Base-by-base conservation (phyloP, 23 tunicate species). In the Clavelina lepadiformis region DNA sequence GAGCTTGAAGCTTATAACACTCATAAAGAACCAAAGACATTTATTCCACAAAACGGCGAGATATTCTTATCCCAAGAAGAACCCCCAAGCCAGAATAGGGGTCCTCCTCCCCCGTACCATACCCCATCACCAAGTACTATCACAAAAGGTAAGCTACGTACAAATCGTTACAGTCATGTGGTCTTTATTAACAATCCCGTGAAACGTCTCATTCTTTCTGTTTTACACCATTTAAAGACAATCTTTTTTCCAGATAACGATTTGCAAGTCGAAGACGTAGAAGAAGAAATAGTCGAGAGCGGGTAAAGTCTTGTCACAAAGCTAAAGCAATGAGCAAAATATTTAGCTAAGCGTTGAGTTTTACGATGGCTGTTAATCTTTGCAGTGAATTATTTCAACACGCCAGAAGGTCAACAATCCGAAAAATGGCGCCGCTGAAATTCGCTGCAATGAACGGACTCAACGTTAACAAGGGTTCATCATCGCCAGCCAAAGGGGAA, bases 341-440 rank as follows among this genome's bases (percentile, higher is more conserved):
- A 21, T 21, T 54, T 54, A n/a, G 25, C 23, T n/a, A 8, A 7
- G 25, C 21, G 21, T 54, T 7, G 21, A 7, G 60, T n/a, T 54
- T 54, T n/a, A n/a, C n/a, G n/a, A 1, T 65, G 22, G 11, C 13
- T 65, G 47, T 31, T 11, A 24, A 18, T 67, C 57, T 37, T 51
- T 74, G 91, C 26, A 28, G 46, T 19, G 91, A 56, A 2, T 61
- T 67, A 5, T 83, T 83, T 51, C 69, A 70, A 33, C 67, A 83
- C 7, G 91, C 91, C 6, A 58, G 91, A 27, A 63, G 91, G 3
- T 74, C 77, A 53, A 83, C 91, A 7, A 56, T 80, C 30, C 73
- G 75, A 7, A 74, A 74, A 27, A 83, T 68, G 80, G 44, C 62
- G 29, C 88, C 80, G 1, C 59, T 81, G 58, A 83, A 83, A 61